Base-by-base conservation (phyloP, 2,797 vertebrate species). In the Rhodeus uyekii region DNA sequence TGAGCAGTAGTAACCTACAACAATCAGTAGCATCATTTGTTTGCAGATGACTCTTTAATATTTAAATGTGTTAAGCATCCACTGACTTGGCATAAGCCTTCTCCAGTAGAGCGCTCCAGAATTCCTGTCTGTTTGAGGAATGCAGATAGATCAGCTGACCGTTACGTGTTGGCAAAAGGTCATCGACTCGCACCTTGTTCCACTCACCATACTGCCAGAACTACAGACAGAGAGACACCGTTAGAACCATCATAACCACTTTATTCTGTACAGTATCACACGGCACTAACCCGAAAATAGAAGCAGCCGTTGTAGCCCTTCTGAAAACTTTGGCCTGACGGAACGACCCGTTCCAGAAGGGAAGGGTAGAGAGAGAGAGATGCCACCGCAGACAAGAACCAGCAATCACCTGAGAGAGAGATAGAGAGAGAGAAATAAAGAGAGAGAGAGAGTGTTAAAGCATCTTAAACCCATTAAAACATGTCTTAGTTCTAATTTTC, bases 201-300 rank as follows among this genome's bases (percentile, higher is more conserved):
- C 95, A 96, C 78, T 91, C 83, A 0, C 94, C 94, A 14, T 95
- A 95, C 91, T 94, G 94, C 95, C 95, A 96, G 86, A 96, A 96
- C 95, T 95, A 50, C 44, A 39, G 68, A 82, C 14, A 74, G 27
- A 79, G 18, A 68, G 14, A 65, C n/a, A 64, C 2, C 8, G 1
- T 60, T 65, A 67, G 3, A 65, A 39, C 9, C 34, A 24, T 24
- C 16, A 10, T 2, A 79, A 6, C 14, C 2, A 4, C 7, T 32
- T 55, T 7, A 42, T 27, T 29, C 14, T 22, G n/a, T 13, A 38
- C 5, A 42, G 36, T n/a, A 71, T 7, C 18, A 58, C n/a, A 8
- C 5, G 1, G 9, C n/a, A 77, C 84, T 82, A 84, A 96, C 94
- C 91, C 64, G 90, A 90, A 96, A 96, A 80, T 14, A 39, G 87